Conservation (phyloP, 2,797 vertebrate species). For the Enteromius treurensis region DNA sequence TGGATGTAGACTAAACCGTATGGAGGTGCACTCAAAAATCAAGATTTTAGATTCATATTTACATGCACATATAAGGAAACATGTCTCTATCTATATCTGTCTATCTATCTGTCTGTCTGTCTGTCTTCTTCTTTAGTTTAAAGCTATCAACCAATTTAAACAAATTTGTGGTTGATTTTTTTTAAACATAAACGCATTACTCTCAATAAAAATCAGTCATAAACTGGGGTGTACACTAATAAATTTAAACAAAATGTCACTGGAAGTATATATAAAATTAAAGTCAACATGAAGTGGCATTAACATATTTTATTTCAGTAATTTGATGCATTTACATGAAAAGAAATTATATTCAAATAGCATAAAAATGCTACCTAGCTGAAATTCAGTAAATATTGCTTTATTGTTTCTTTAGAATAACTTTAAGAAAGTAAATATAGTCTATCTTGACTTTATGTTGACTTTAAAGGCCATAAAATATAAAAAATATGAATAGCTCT, state of each 20-base stretch:
- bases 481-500: neutral
- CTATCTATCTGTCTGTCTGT: neutral
- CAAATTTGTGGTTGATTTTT: neutral
- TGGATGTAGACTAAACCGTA: neutral
- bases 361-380: neutral
- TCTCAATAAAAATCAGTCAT: neutral
- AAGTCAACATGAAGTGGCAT: neutral
- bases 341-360: neutral
- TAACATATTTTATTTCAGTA: neutral
- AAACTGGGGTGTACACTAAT: neutral
- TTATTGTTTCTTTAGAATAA: neutral
- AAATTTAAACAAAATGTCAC: too few species aligned
- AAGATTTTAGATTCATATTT: neutral
- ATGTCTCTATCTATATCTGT: neutral
- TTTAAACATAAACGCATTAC: neutral
- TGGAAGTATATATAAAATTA: neutral
- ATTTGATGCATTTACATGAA: neutral
- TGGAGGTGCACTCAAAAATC: neutral
- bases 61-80: neutral
- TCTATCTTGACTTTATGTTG: neutral
- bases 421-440: neutral
- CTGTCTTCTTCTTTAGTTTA: neutral
- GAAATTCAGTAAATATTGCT: neutral
- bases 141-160: neutral
- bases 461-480: slow-evolving; percentile 3